phyloP scores from a whole-genome alignment of 2,888 invertebrate genomes.

The Rutpela maculata region DNA sequence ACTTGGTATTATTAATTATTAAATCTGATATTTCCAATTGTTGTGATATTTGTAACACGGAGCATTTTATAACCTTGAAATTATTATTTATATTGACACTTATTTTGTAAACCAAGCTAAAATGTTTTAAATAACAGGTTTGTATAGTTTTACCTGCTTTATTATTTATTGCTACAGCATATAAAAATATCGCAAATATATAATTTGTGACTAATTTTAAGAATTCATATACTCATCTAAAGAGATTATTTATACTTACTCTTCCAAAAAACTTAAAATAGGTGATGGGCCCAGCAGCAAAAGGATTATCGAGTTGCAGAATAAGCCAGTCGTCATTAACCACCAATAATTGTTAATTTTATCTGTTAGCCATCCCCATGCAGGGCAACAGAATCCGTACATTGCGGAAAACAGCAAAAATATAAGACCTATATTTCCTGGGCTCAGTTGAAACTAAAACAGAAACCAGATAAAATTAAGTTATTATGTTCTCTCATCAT shows the following conservation, averaged over 20 bases:
- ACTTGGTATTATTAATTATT: no score
- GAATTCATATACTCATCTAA: no score
- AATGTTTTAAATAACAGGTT: no score
- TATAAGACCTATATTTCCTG: constrained; percentile 82
- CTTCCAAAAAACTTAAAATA: constrained; percentile 75
- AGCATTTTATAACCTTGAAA: neutral
- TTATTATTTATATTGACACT: neutral
- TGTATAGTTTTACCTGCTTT: no score
- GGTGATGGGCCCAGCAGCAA: constrained; percentile 83
- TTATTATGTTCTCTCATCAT: no score
- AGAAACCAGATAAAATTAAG: neutral
- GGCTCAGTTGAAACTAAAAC: constrained; percentile 78
- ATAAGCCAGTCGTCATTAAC: constrained; percentile 82
- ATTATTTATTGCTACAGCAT: no score
- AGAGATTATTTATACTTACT: constrained; percentile 72
- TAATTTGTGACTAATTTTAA: no score
- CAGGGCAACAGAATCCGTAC: constrained; percentile 83
- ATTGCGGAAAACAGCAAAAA: constrained; percentile 83
- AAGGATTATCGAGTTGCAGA: constrained; percentile 78
- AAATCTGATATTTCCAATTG: neutral
- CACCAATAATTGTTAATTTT: constrained; percentile 80
- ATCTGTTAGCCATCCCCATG: constrained; percentile 84
- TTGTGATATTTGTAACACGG: neutral
- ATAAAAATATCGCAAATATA: no score
- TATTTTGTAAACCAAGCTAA: no score